Evolutionary conservation across 2,888 invertebrate genomes (phyloP).

Genomic region (Fabriciana adippe): DNA sequence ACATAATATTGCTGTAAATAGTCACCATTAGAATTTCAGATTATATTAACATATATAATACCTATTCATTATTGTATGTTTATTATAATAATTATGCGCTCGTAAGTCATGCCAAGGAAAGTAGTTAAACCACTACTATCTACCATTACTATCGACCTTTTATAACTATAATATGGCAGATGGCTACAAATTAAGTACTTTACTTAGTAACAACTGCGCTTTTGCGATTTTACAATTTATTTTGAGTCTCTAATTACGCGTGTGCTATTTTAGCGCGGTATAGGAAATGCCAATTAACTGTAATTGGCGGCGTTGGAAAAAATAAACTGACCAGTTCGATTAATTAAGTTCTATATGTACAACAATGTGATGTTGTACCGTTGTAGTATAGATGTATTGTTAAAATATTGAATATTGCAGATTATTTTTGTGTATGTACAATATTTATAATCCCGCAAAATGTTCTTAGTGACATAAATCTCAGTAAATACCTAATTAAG

Average conservation of each 20-base stretch:
- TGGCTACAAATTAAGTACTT: constrained; percentile 13
- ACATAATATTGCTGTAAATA: background rate
- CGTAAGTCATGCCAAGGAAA: constrained; percentile 7
- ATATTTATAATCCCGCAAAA: background rate
- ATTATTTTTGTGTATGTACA: background rate
- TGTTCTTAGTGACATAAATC: background rate
- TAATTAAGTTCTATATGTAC: constrained; percentile 41
- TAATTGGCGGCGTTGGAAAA: constrained; percentile 45
- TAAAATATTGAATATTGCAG: constrained; percentile 14
- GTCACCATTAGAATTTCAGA: constrained; percentile 1
- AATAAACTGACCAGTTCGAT: constrained; percentile 42
- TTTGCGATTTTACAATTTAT: constrained; percentile 36
- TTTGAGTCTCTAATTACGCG: constrained; percentile 41
- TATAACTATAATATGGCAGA: constrained; percentile 1
- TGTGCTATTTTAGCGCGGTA: constrained; percentile 44
- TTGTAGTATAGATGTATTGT: constrained; percentile 44
- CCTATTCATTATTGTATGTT: constrained; percentile 6
- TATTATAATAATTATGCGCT: background rate
- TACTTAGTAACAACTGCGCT: constrained; percentile 27
- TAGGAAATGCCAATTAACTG: constrained; percentile 48
- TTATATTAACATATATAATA: background rate
- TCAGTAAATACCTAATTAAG: constrained; percentile 5
- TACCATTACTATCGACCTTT: background rate
- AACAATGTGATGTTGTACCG: constrained; percentile 27
- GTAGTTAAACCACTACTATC: background rate